These are phyloP conservation scores for Plebejus melissa DNA, from an alignment of 2,888 invertebrate genomes.

Conservation along the genomic window DNA sequence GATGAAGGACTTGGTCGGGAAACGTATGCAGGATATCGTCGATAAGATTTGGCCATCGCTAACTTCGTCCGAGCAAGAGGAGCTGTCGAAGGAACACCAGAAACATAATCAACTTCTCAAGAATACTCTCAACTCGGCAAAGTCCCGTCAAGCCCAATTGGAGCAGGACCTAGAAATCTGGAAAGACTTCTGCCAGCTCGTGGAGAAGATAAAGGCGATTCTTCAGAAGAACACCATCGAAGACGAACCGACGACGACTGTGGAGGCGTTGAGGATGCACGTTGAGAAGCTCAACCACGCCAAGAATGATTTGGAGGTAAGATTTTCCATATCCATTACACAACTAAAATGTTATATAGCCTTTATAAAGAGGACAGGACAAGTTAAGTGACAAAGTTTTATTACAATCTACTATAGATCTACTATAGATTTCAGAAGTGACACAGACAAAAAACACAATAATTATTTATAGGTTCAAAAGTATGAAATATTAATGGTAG, in stretches of 20 bases:
- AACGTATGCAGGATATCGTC: slow-evolving; percentile 89
- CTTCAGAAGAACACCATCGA: slow-evolving; percentile 86
- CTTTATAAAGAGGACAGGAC: neutral
- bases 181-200: slow-evolving; percentile 88
- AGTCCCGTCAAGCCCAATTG: slow-evolving; percentile 86
- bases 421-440: neutral
- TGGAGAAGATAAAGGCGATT: slow-evolving; percentile 87
- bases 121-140: slow-evolving; percentile 90
- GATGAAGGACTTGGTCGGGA: slow-evolving; percentile 88
- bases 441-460: neutral
- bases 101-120: slow-evolving; percentile 89
- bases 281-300: slow-evolving; percentile 90
- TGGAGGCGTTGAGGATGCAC: slow-evolving; percentile 90
- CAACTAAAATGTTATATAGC: neutral
- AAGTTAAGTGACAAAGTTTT: neutral
- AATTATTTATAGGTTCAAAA: neutral
- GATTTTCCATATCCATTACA: slow-evolving; percentile 40
- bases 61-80: slow-evolving; percentile 88
- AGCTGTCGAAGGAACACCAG: slow-evolving; percentile 88
- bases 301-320: slow-evolving; percentile 85
- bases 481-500: neutral
- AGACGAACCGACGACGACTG: slow-evolving; percentile 88
- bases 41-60: slow-evolving; percentile 94
- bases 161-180: slow-evolving; percentile 91
- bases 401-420: neutral